Evolutionary conservation across 2,113 vertebrate species (phyloP), one percentile per base, ranked within the genome.

Genomic region (Oncorhynchus nerka): DNA sequence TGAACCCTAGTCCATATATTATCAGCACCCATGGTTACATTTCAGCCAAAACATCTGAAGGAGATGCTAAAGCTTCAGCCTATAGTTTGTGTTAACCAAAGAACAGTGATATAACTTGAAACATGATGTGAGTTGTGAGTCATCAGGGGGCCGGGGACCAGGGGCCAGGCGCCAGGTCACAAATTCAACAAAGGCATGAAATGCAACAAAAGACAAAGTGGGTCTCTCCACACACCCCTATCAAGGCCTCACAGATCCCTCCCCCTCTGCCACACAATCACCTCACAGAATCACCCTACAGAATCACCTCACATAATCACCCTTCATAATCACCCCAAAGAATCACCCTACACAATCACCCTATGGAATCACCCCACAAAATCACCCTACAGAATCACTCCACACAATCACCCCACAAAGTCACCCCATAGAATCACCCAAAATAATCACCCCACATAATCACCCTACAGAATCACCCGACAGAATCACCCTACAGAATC

Each of bases 131-230:
- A 87, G 78, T 45, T 67, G 57, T 1, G 15, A 79, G 69, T 72
- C 79, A 76, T 78, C 71, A 5, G 70, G 75, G n/a, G 79, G 79
- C 78, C 75, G 24, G 24, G 24, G 24, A 1, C 24, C 24, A 24
- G 24, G 24, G 79, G 80, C 78, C 75, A 57, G 77, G 80, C 79
- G 78, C 79, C 85, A 84, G 76, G 34, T 82, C 79, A 45, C 89
- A 90, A 92, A 90, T 91, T 81, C 75, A 62, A 26, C 45, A 79
- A 89, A 81, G 73, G 65, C 65, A 59, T 79, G 74, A 88, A 89
- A 85, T 70, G 68, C 81, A 91, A 85, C 86, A 89, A 89, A 91
- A 80, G 85, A 84, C 78, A 71, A 82, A 87, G 78, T 73, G 79
- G 71, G 70, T 75, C 83, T 79, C 81, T 84, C 73, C 70, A 32